Conservation (phyloP, 2,113 vertebrate species). For the Mastomys coucha region DNA sequence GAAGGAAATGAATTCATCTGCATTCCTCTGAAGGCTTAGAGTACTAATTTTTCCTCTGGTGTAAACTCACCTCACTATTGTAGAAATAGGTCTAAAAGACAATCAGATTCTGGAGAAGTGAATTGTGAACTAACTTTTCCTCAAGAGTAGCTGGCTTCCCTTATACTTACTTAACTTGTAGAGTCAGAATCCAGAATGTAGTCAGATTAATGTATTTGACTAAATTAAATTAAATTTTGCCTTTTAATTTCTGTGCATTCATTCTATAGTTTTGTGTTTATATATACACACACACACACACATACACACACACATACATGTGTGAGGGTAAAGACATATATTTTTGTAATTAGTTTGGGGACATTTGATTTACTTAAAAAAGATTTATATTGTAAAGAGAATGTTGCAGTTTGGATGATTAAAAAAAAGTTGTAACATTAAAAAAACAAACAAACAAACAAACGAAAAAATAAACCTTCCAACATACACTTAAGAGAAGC, state of each 20-base stretch:
- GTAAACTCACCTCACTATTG: slow-evolving; percentile 51
- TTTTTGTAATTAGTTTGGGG: not conserved
- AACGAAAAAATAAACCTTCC: no score
- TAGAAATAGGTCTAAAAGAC: slow-evolving; percentile 53
- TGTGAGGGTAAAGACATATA: not conserved
- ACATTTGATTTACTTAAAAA: slow-evolving; percentile 43
- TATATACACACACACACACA: not conserved
- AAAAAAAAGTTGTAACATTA: slow-evolving; percentile 21
- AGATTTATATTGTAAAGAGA: slow-evolving; percentile 51
- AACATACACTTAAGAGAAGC: not conserved
- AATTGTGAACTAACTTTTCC: not conserved
- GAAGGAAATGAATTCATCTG: slow-evolving; percentile 61
- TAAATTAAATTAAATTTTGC: slow-evolving; percentile 40
- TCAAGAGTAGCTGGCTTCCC: slow-evolving; percentile 38
- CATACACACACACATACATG: not conserved
- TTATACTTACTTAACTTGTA: slow-evolving; percentile 57
- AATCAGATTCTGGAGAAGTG: not conserved
- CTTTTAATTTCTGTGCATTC: slow-evolving; percentile 28
- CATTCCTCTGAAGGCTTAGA: slow-evolving; percentile 65
- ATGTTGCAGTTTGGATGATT: slow-evolving; percentile 29
- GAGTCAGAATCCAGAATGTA: slow-evolving; percentile 19
- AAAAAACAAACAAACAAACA: not conserved
- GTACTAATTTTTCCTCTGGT: not conserved
- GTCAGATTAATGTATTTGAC: slow-evolving; percentile 12
- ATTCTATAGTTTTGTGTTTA: not conserved